Percentiles rank a stretch among this genome's conserved stretches.
These are phyloP conservation scores for Holacanthella duospinosa DNA, from an alignment of 2,888 invertebrate genomes.

Conservation along the genomic window DNA sequence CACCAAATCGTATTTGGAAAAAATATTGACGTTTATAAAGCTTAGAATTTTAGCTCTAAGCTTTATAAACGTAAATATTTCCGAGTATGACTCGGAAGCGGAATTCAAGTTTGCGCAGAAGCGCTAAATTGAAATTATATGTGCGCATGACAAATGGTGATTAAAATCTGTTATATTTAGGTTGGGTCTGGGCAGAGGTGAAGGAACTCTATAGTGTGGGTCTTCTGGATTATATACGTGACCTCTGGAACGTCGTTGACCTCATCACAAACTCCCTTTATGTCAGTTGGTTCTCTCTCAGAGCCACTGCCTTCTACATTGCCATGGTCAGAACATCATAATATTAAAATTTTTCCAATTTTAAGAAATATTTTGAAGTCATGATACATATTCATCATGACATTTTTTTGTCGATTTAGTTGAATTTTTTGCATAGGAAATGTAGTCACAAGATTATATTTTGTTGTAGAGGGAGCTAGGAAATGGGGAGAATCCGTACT, in stretches of 20 bases:
- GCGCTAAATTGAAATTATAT: too few species aligned
- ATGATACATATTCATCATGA: background rate
- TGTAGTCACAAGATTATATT: too few species aligned
- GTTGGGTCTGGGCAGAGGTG: constrained; percentile 84
- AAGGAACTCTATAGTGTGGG: constrained; percentile 82
- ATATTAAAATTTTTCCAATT: background rate
- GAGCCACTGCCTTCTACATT: constrained; percentile 49
- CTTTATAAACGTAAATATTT: too few species aligned
- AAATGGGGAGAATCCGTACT: constrained; percentile 52
- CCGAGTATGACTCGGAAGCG: too few species aligned
- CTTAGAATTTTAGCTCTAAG: too few species aligned
- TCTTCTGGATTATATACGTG: constrained; percentile 70
- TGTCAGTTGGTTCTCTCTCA: constrained; percentile 57
- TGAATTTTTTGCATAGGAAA: too few species aligned
- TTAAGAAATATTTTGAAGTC: too few species aligned
- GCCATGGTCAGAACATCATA: constrained; percentile 20
- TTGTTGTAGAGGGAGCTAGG: constrained; percentile 46
- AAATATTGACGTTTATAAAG: too few species aligned
- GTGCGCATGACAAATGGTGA: too few species aligned
- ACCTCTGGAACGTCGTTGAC: constrained; percentile 96
- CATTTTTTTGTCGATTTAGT: background rate
- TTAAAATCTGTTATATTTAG: too few species aligned
- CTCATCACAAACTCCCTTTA: constrained; percentile 83
- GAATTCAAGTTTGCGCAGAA: too few species aligned
- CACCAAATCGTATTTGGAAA: too few species aligned